phyloP scores from a whole-genome alignment of 2,113 vertebrate genomes.

The Monopterus albus region DNA sequence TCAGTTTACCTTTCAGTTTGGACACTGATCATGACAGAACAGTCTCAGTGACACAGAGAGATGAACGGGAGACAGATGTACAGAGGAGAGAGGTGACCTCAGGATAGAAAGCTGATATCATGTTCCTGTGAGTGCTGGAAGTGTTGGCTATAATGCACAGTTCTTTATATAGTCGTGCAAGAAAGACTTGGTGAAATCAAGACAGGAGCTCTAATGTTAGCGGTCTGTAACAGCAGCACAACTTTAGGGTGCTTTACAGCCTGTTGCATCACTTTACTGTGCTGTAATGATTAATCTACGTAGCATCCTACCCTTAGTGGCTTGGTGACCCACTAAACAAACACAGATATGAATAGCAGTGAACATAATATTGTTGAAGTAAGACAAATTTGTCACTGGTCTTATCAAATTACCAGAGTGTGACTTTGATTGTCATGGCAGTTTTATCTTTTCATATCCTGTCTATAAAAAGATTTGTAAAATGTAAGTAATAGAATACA shows the following conservation, averaged over 20 bases:
- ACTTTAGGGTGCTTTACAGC: slow-evolving; percentile 66
- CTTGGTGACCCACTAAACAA: slow-evolving; percentile 51
- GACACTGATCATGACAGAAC: slow-evolving; percentile 12
- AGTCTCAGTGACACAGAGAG: slow-evolving; percentile 64
- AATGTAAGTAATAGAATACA: not conserved
- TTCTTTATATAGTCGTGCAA: slow-evolving; percentile 81
- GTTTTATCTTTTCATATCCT: slow-evolving; percentile 8
- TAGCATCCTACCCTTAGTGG: slow-evolving; percentile 21
- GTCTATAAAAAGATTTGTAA: not conserved
- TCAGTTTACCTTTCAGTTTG: slow-evolving; percentile 21
- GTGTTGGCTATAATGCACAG: slow-evolving; percentile 77
- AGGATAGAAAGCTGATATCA: slow-evolving; percentile 76
- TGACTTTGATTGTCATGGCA: not conserved
- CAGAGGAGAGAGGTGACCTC: slow-evolving; percentile 66
- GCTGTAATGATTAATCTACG: slow-evolving; percentile 17
- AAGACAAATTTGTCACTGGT: not conserved
- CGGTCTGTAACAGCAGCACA: slow-evolving; percentile 29
- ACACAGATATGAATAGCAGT: slow-evolving; percentile 37
- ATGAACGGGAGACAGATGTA: slow-evolving; percentile 77
- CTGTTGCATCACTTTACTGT: slow-evolving; percentile 80
- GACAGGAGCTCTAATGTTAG: slow-evolving; percentile 55
- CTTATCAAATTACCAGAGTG: not conserved
- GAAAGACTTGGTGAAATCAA: slow-evolving; percentile 57
- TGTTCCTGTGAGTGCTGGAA: slow-evolving; percentile 71
- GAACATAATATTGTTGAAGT: slow-evolving; percentile 2